Conservation (phyloP, 35 echinoderm and acorn worm genomes). For the Heliocidaris erythrogramma region DNA sequence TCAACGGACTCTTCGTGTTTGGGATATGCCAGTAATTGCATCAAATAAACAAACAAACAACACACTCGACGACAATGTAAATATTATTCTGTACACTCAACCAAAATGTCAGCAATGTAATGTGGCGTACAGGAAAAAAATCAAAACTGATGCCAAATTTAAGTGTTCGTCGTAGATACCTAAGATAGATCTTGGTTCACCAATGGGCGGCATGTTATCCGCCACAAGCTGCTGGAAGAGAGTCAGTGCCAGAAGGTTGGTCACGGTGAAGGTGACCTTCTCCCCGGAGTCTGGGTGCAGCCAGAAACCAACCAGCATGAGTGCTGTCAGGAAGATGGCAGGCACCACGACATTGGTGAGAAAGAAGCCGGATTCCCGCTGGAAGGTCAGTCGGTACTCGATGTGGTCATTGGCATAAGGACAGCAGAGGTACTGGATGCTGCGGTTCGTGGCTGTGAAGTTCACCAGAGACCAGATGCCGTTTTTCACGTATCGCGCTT, state of each 20-base stretch:
- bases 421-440: conserved; percentile 53
- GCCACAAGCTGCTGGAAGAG: conserved; percentile 64
- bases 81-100: not conserved
- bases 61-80: too few relatives aligned
- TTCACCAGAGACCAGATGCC: conserved; percentile 62
- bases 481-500: conserved; percentile 57
- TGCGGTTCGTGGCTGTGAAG: not conserved
- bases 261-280: conserved; percentile 62
- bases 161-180: conserved; percentile 15
- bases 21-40: too few relatives aligned
- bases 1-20: too few relatives aligned
- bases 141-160: not conserved
- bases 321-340: conserved; percentile 17
- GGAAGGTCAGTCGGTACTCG: conserved; percentile 61
- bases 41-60: too few relatives aligned
- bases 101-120: not conserved
- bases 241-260: conserved; percentile 59
- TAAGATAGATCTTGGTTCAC: conserved; percentile 50
- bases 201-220: conserved; percentile 61
- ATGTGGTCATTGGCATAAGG: conserved; percentile 48
- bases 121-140: not conserved
- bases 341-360: conserved; percentile 63
- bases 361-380: conserved; percentile 68
- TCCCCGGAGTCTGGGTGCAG: conserved; percentile 72
- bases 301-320: conserved; percentile 54